Evolutionary conservation across 2,888 invertebrate genomes (phyloP), one percentile per base, ranked within the genome.

Genomic region (Heliothis peltigera): DNA sequence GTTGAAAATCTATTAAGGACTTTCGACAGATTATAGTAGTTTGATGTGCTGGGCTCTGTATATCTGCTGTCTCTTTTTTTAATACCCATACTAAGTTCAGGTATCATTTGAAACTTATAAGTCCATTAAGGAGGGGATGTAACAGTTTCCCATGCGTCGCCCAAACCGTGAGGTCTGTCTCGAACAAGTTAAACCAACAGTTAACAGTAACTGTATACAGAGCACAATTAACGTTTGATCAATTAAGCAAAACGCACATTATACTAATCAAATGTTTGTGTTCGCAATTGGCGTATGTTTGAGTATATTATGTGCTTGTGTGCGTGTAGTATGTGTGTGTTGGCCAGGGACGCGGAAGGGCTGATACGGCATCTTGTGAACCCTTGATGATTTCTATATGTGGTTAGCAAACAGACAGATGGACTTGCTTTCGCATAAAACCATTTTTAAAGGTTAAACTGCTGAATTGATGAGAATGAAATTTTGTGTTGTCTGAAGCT

Each of bases 231-330:
- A 10, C 28, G 55, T 60, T 56, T 53, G 67, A 68, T 66, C 68
- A 60, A 59, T 68, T 60, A 66, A 56, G 55, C 67, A 66, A 56
- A 51, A 58, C 59, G 47, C 43, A 48, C 55, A 53, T 57, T 66
- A 66, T 65, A 66, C 66, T 53, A 64, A 53, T 35, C 57, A 57
- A 66, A 66, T 57, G 52, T 65, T 62, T 55, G 62, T 49, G 44
- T 62, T 51, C 15, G 21, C 25, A 19, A 47, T 60, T 28, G 39
- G 5, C 39, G 39, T 32, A 6, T 39, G 39, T 39, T n/a, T 39
- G 4, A n/a, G 39, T 39, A 15, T n/a, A n/a, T n/a, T n/a, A n/a
- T n/a, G n/a, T n/a, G n/a, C n/a, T n/a, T 6, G 49, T 8, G 28
- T 12, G 1, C 4, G 22, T 39, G 19, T 60, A n/a, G 52, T 46